A percentile compares a stretch with the other conserved stretches of the same genome.
These are phyloP conservation scores for Aphelinus certus DNA, from an alignment of 1,140 invertebrate species.

Conservation along the genomic window DNA sequence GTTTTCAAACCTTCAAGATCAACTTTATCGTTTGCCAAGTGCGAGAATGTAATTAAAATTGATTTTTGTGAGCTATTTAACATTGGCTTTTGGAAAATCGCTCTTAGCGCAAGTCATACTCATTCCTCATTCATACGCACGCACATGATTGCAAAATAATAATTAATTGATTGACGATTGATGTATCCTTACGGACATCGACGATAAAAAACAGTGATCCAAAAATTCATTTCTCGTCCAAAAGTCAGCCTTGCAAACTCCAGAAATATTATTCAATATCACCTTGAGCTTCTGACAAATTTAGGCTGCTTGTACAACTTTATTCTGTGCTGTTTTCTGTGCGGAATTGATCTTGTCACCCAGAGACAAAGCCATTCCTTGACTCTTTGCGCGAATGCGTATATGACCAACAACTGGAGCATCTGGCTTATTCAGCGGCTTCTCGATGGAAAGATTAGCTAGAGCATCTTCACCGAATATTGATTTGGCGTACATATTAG, in stretches of 20 bases:
- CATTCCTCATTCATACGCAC: conserved; percentile 19
- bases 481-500: conserved; percentile 98
- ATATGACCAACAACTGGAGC: conserved; percentile 95
- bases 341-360: conserved; percentile 96
- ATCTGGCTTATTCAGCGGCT: conserved; percentile 86
- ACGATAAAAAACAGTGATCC: conserved; percentile 16
- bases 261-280: conserved; percentile 4
- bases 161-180: not conserved
- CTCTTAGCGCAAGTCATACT: conserved; percentile 12
- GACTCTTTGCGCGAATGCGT: conserved; percentile 96
- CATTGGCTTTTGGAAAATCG: conserved; percentile 19
- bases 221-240: conserved; percentile 13
- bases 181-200: conserved; percentile 8
- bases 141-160: not conserved
- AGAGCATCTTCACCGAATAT: conserved; percentile 99
- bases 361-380: conserved; percentile 97
- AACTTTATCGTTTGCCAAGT: conserved; percentile 11
- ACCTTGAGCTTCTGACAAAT: not conserved
- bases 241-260: not conserved
- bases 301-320: conserved; percentile 70
- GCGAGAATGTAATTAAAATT: conserved; percentile 14
- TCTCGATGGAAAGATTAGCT: conserved; percentile 98
- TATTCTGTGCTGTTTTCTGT: conserved; percentile 76
- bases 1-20: conserved; percentile 13
- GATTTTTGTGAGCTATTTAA: conserved; percentile 30